Conservation (phyloP, 2,797 vertebrate genomes). For the Lutjanus campechanus region DNA sequence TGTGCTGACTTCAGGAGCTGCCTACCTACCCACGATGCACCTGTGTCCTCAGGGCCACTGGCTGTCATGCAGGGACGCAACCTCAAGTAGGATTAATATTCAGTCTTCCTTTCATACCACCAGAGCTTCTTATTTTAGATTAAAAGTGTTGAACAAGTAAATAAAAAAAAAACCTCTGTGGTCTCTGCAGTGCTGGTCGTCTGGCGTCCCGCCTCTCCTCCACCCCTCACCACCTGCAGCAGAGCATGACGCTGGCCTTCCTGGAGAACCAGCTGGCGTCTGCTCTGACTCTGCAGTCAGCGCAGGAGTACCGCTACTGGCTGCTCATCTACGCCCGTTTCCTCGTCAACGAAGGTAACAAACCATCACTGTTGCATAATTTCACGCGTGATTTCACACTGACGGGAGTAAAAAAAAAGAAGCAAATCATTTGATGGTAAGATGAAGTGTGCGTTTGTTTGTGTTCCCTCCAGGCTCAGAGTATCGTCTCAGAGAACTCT, state of each 20-base stretch:
- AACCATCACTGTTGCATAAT: rapidly evolving
- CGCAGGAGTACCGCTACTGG: conserved; percentile 95
- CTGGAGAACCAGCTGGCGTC: conserved; percentile 96
- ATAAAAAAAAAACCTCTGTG: neutral
- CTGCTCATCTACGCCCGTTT: conserved; percentile 97
- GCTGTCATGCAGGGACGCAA: conserved; percentile 95
- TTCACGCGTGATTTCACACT: neutral
- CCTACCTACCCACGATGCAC: conserved; percentile 90
- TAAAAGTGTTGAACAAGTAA: neutral
- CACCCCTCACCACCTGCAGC: conserved; percentile 94
- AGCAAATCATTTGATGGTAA: no score
- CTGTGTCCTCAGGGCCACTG: conserved; percentile 93
- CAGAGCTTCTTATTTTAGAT: neutral
- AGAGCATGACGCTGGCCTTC: conserved; percentile 95
- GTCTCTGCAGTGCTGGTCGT: conserved; percentile 89
- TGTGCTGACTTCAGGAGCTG: conserved; percentile 97
- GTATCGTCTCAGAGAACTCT: conserved; percentile 94
- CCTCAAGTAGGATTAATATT: conserved; percentile 87
- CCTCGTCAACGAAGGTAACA: conserved; percentile 97
- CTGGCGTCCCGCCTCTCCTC: conserved; percentile 95
- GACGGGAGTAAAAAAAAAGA: neutral
- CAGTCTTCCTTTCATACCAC: neutral
- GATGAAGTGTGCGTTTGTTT: neutral
- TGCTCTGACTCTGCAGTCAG: conserved; percentile 91
- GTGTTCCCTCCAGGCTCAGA: conserved; percentile 89